These are phyloP conservation scores for Drosophila ananassae DNA, from an alignment of 1,140 invertebrate genomes.

Conservation along the genomic window DNA sequence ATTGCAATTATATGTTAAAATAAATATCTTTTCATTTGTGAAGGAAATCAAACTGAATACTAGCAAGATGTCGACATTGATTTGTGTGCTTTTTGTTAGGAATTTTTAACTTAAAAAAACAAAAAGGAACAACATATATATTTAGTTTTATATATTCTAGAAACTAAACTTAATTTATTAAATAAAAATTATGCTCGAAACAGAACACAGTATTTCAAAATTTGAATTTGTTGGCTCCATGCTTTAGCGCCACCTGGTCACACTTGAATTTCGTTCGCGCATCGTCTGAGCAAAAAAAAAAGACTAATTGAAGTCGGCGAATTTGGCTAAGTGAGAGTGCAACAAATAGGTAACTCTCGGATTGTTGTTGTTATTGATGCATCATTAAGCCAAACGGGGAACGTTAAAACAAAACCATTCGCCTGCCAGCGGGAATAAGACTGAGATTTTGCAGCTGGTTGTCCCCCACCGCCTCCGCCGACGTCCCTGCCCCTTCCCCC, in stretches of 20 bases:
- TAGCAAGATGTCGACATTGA: not conserved
- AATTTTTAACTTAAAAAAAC: not conserved
- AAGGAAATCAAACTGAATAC: not conserved
- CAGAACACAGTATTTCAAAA: not conserved
- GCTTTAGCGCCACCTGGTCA: not conserved
- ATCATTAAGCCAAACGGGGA: not conserved
- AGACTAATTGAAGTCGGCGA: constrained; percentile 6
- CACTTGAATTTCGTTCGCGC: not conserved
- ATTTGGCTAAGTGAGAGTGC: constrained; percentile 1
- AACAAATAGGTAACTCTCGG: not conserved
- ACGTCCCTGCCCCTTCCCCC: constrained; percentile 18
- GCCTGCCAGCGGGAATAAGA: constrained; percentile 2
- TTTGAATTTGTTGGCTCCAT: not conserved
- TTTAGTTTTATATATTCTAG: too few species aligned
- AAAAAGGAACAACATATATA: too few species aligned
- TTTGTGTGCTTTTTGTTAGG: not conserved
- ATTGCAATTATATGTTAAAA: not conserved
- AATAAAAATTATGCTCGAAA: too few species aligned
- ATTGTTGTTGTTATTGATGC: not conserved
- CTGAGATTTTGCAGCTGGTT: constrained; percentile 17
- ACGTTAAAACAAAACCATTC: not conserved
- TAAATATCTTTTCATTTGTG: not conserved
- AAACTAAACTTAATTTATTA: too few species aligned
- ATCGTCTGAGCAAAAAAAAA: constrained; percentile 2
- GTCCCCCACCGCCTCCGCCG: constrained; percentile 14